A percentile compares a stretch with the other conserved stretches of the same genome.
Evolutionary conservation across 37 sponge, comb jelly and placozoan genomes (phyloP).

Genomic region (Beroe forskalii): DNA sequence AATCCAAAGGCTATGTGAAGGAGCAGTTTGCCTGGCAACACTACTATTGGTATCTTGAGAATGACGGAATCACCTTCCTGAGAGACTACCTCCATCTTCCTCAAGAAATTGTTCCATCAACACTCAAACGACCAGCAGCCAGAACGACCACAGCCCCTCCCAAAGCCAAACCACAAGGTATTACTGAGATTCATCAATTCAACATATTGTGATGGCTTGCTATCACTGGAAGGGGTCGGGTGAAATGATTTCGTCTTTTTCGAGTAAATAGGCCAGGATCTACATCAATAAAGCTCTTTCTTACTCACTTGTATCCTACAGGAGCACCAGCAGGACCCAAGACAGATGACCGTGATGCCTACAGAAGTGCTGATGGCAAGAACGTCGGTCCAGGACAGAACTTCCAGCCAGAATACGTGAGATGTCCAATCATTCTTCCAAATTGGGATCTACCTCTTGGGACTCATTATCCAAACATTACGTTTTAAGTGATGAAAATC

Average conservation of each 20-base stretch:
- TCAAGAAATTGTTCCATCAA: constrained; percentile 93
- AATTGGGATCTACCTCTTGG: too few species aligned
- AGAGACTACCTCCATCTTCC: constrained; percentile 94
- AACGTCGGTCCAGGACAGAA: constrained; percentile 50
- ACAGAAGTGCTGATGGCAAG: constrained; percentile 65
- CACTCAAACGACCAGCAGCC: constrained; percentile 82
- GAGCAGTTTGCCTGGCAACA: constrained; percentile 94
- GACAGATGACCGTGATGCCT: constrained; percentile 67
- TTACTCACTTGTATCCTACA: not conserved
- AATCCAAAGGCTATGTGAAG: constrained; percentile 89
- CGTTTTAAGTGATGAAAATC: constrained; percentile 36
- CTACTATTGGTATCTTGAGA: constrained; percentile 95
- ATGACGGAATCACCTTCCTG: constrained; percentile 94
- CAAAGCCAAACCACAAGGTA: constrained; percentile 41
- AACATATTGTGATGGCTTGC: too few species aligned
- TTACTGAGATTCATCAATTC: too few species aligned
- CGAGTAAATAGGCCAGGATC: too few species aligned
- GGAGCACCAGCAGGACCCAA: constrained; percentile 67
- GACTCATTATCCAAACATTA: too few species aligned
- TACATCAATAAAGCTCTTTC: too few species aligned
- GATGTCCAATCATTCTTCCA: too few species aligned
- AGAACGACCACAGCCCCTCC: constrained; percentile 74
- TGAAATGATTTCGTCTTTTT: too few species aligned
- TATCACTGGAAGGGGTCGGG: too few species aligned
- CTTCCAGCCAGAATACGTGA: constrained; percentile 71